These are phyloP conservation scores for Tachina grossa DNA, from an alignment of 2,888 invertebrate genomes.

Conservation along the genomic window DNA sequence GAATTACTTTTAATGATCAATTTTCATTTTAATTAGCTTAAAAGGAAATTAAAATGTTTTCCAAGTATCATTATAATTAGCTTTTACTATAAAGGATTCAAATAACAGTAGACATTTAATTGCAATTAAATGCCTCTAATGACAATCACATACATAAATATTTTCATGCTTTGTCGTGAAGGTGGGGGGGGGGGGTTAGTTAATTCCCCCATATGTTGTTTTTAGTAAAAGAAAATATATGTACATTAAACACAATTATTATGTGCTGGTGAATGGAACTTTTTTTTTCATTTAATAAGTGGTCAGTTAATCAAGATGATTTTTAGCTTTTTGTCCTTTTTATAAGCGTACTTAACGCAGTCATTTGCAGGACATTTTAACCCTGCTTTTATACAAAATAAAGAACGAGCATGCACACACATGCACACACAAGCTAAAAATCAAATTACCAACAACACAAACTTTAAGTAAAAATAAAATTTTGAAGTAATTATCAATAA, in stretches of 20 bases:
- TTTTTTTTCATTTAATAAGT: slow-evolving; percentile 59
- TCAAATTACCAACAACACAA: slow-evolving; percentile 39
- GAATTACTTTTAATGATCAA: slow-evolving; percentile 18
- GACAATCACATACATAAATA: slow-evolving; percentile 51
- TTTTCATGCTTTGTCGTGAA: neutral
- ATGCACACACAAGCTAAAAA: neutral
- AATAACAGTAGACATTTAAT: slow-evolving; percentile 47
- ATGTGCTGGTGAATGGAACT: slow-evolving; percentile 1
- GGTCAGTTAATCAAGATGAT: slow-evolving; percentile 68
- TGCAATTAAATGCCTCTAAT: slow-evolving; percentile 66
- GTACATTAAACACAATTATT: slow-evolving; percentile 30
- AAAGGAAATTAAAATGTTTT: slow-evolving; percentile 37
- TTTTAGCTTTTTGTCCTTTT: slow-evolving; percentile 44
- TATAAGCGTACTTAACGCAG: slow-evolving; percentile 52
- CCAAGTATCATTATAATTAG: slow-evolving; percentile 47
- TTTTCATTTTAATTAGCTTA: slow-evolving; percentile 56
- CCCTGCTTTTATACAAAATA: neutral
- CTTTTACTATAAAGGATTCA: slow-evolving; percentile 29
- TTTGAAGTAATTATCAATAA: slow-evolving; percentile 66
- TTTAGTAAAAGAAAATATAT: slow-evolving; percentile 20
- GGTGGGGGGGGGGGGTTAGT: neutral
- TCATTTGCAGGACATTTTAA: slow-evolving; percentile 69
- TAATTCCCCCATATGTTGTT: slow-evolving; percentile 55
- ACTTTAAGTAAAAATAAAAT: slow-evolving; percentile 45
- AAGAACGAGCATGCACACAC: neutral